Conservation (phyloP, 2,113 vertebrate genomes). For the Chinchilla lanigera region DNA sequence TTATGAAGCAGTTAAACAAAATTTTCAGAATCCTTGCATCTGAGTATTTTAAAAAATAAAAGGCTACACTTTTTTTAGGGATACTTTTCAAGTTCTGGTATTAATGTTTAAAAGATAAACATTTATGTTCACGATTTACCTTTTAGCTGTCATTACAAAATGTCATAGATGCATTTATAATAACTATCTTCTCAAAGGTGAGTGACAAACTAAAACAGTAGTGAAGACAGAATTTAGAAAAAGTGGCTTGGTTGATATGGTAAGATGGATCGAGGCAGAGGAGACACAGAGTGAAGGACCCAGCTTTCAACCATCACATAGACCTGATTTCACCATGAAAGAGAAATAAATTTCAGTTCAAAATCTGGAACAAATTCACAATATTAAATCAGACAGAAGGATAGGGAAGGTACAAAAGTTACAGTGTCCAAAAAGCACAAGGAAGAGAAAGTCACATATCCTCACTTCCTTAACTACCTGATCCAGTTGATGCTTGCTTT, state of each 20-base stretch:
- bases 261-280: background rate
- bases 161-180: background rate
- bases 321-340: background rate
- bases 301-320: background rate
- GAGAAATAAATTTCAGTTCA: background rate
- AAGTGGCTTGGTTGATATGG: background rate
- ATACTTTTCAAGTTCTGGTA: background rate
- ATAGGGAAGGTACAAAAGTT: background rate
- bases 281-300: background rate
- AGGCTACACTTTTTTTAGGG: background rate
- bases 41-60: background rate
- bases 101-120: background rate
- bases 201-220: background rate
- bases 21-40: conserved; percentile 11
- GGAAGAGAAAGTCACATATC: background rate
- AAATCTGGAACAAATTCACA: background rate
- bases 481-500: background rate
- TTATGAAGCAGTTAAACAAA: conserved; percentile 29
- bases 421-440: background rate
- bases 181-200: background rate
- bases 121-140: background rate
- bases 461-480: background rate
- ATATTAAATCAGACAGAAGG: background rate
- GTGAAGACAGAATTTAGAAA: background rate
- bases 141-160: background rate